Evolutionary conservation across 1,140 invertebrate genomes (phyloP), one percentile per base, ranked within the genome.

Genomic region (Ceratina calcarata): DNA sequence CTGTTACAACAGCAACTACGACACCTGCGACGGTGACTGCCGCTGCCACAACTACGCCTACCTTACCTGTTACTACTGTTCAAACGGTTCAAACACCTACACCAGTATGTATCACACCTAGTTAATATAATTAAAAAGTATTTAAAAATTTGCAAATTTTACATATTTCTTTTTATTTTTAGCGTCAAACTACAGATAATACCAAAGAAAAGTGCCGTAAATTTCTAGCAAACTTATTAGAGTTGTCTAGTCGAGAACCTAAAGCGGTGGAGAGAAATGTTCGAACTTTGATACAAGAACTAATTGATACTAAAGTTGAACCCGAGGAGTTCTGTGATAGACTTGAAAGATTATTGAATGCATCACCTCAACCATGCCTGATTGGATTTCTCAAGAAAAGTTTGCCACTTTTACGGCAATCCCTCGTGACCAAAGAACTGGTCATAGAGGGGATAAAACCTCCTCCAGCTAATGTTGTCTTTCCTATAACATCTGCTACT

Each of bases 371-470:
- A 92, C 98, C 98, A 87, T 99, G 98, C 93, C 95, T 99, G 75
- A 98, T 99, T 88, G 98, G 98, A 83, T 99, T 99, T 94, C 93
- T 99, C 49, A 99, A 98, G 94, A 99, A 99, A 96, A 99, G 98
- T 94, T 94, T 99, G 89, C 98, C 98, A 53, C 95, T 98, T 81
- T 93, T 99, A 64, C 94, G 98, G 55, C 97, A 98, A 88, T 98
- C 98, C 6, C 94, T 99, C 74, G 96, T 97, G 64, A 96, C 95
- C 60, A 97, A 97, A 92, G 98, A 99, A 93, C 94, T 99, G 85
- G 95, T 96, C n/a, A 99, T 99, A 87, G 98, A 99, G 83, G 98
- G 98, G 1, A 98, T 99, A 83, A 95, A 96, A 90, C 97, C 98
- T 13, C 98, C 98, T 73, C 96, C 96, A 20, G 90, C 95, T 22